Base-by-base conservation (phyloP, 2,797 vertebrate genomes). In the Sebastes paucispinis region DNA sequence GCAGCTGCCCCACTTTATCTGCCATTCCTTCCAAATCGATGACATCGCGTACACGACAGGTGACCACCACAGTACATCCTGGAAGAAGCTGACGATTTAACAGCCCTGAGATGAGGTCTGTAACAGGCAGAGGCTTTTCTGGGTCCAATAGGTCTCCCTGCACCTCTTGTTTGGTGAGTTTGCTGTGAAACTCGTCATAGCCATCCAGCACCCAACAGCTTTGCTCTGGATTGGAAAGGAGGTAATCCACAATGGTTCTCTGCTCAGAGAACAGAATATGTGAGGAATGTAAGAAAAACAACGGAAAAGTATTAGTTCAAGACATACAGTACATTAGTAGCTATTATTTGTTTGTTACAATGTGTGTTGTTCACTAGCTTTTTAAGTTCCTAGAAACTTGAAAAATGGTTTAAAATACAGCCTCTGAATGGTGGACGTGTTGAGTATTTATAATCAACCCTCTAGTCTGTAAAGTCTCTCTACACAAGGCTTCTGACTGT, bases 131-230 rank as follows among this genome's bases (percentile, higher is more conserved):
- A 3, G 0, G 82, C 0, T 62, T 74, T 69, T 74, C 22, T 2
- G 83, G 80, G 79, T 92, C 81, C 1, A 90, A 14, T 3, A 1
- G 13, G 4, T 11, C 64, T 4, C 3, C 32, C 4, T 54, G 69
- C 34, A 25, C 14, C 0, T 83, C 72, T n/a, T 73, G 79, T 47
- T 25, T 73, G 32, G 29, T 62, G 24, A 96, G 75, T 77, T 91
- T 84, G 9, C 73, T 86, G 47, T 91, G 76, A 83, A 97, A 97
- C 88, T 98, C 97, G 31, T 98, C 97, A 65, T 98, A 96, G 6
- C 98, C 98, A n/a, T 99, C 98, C 24, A 99, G 96, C 82, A 99
- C 96, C 75, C 98, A 93, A 73, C 97, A 95, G 7, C 94, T 94
- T 7, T 77, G 87, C 9, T 75, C 84, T 6, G 97, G 95, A 3